phyloP scores from a whole-genome alignment of 2,797 vertebrate species.

The Premnoplex brunnescens region DNA sequence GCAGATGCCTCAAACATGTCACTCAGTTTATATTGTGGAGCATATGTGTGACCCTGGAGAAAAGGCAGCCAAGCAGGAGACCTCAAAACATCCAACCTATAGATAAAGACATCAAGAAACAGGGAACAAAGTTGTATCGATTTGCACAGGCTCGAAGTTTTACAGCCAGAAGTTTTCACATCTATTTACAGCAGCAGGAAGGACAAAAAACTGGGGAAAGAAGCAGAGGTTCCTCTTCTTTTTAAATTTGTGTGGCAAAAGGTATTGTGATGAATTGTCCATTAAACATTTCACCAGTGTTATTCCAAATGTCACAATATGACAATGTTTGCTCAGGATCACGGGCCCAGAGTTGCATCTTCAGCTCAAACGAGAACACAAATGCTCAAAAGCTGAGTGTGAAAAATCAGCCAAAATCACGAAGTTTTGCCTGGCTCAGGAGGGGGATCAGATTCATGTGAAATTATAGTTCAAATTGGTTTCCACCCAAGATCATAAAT shows the following conservation, averaged over 20 bases:
- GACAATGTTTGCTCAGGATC: background rate
- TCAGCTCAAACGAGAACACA: background rate
- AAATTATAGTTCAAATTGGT: slow-evolving; percentile 63
- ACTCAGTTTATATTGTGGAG: background rate
- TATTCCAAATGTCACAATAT: background rate
- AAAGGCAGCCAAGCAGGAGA: background rate
- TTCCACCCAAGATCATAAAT: slow-evolving; percentile 67
- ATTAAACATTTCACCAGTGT: background rate
- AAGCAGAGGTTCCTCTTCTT: background rate
- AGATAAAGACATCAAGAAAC: background rate
- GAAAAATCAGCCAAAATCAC: slow-evolving; percentile 61
- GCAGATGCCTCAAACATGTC: background rate
- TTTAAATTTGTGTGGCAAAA: background rate
- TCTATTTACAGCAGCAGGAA: background rate
- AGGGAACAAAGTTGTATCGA: background rate
- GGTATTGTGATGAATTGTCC: background rate
- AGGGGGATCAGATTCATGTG: slow-evolving; percentile 53
- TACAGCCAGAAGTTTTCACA: background rate
- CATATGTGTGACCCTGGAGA: background rate
- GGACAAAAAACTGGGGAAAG: background rate
- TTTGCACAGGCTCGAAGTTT: background rate
- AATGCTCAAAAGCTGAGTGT: background rate
- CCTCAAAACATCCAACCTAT: background rate
- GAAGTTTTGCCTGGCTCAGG: slow-evolving; percentile 59
- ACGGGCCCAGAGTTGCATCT: background rate